phyloP scores from a whole-genome alignment of 2,888 invertebrate genomes.

The Carpatolechia fugitivella region DNA sequence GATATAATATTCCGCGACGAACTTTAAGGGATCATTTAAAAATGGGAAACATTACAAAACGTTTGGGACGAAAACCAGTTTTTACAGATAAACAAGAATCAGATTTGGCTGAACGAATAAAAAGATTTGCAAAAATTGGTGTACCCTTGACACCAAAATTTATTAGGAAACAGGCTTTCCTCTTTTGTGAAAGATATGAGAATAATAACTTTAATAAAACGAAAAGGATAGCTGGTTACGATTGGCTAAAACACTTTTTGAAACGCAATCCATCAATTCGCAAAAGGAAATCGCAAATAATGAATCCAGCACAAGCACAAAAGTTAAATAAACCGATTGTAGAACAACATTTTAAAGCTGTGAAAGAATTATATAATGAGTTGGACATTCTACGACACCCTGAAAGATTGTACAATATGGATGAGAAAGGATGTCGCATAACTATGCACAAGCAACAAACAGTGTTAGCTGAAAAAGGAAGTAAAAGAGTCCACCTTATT shows the following conservation, averaged over 20 bases:
- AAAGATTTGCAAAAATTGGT: slow-evolving; percentile 8
- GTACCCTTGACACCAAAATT: slow-evolving; percentile 10
- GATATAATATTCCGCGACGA: neutral
- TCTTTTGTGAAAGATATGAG: neutral
- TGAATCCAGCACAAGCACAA: slow-evolving; percentile 28
- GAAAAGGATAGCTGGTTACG: neutral
- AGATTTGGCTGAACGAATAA: neutral
- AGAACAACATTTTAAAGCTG: slow-evolving; percentile 22
- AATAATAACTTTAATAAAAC: neutral
- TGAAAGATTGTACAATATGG: slow-evolving; percentile 26
- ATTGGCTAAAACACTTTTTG: neutral
- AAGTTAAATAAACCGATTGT: slow-evolving; percentile 28
- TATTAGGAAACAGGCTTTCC: neutral
- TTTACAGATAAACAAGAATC: neutral
- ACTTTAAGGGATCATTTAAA: neutral
- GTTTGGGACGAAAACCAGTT: neutral
- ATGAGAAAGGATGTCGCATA: slow-evolving; percentile 25
- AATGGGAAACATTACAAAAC: neutral
- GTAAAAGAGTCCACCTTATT: slow-evolving; percentile 21
- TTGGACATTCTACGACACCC: slow-evolving; percentile 26
- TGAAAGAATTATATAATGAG: slow-evolving; percentile 26
- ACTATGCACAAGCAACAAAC: slow-evolving; percentile 25
- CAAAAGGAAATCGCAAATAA: slow-evolving; percentile 20
- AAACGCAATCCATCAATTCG: neutral
- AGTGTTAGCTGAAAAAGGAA: slow-evolving; percentile 22